These are phyloP conservation scores for Lochmaea crataegi DNA, from an alignment of 2,888 invertebrate genomes.

Conservation along the genomic window DNA sequence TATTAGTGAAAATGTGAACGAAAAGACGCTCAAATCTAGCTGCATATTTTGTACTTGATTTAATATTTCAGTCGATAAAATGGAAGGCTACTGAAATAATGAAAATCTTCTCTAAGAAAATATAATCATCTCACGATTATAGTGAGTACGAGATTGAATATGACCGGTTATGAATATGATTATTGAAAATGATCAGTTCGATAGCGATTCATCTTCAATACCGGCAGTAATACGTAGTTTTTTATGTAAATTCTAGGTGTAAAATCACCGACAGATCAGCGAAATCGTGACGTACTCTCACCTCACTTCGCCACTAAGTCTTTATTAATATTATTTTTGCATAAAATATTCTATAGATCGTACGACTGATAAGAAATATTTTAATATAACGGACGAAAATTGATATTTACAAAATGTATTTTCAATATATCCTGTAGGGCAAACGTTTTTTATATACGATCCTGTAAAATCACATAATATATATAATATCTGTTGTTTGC, in stretches of 20 bases:
- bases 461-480: no score
- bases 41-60: no score
- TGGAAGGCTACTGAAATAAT: conserved; percentile 4
- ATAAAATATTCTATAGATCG: conserved; percentile 17
- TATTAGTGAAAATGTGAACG: no score
- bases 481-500: no score
- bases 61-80: background rate
- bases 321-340: conserved; percentile 24
- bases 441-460: no score
- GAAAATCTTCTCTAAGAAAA: background rate
- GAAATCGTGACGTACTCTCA: conserved; percentile 33
- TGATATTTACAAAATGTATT: background rate
- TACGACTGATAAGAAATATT: conserved; percentile 10
- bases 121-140: conserved; percentile 15
- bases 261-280: conserved; percentile 35
- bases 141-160: conserved; percentile 15
- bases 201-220: conserved; percentile 18
- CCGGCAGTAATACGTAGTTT: conserved; percentile 12
- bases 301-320: conserved; percentile 15
- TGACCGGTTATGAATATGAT: conserved; percentile 36
- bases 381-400: background rate
- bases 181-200: conserved; percentile 29
- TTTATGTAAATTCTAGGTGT: conserved; percentile 39
- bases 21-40: no score
- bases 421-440: background rate